phyloP scores from a whole-genome alignment of 2,797 vertebrate species.

The Platalea minor region DNA sequence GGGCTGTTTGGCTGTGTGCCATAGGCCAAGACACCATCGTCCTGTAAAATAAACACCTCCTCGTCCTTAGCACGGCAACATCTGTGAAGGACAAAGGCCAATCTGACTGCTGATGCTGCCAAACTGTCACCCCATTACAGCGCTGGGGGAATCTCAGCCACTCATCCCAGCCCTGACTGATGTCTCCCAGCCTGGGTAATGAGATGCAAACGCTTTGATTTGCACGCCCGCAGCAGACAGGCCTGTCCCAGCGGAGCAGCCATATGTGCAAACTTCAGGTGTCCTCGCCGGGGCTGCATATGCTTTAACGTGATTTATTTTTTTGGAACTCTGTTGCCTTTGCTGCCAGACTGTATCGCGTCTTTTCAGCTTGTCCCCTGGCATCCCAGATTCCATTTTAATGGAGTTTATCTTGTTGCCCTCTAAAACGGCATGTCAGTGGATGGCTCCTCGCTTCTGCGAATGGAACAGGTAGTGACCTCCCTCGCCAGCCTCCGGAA shows the following conservation, averaged over 20 bases:
- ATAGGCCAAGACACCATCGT: background rate
- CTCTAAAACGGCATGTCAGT: background rate
- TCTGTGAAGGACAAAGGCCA: constrained; percentile 25
- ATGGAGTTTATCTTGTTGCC: background rate
- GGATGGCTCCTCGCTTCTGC: background rate
- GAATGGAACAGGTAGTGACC: background rate
- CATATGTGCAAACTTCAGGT: constrained; percentile 51
- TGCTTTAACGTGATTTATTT: background rate
- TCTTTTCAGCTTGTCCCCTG: background rate
- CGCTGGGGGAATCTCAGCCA: background rate
- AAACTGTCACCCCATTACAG: background rate
- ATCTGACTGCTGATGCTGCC: constrained; percentile 34
- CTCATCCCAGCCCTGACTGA: background rate
- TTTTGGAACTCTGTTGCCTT: background rate
- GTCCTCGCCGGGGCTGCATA: background rate
- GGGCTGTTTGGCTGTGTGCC: constrained; percentile 31
- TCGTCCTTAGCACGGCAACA: background rate
- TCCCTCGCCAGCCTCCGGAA: background rate
- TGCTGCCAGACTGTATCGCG: background rate
- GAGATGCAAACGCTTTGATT: constrained; percentile 32
- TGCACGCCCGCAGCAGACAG: background rate
- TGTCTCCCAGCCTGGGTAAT: background rate
- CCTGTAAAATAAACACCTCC: constrained; percentile 39
- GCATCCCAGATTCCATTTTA: background rate
- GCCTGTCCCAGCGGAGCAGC: constrained; percentile 13